These are phyloP conservation scores for Trachymyrmex septentrionalis DNA, from an alignment of 1,140 invertebrate genomes.

Conservation along the genomic window DNA sequence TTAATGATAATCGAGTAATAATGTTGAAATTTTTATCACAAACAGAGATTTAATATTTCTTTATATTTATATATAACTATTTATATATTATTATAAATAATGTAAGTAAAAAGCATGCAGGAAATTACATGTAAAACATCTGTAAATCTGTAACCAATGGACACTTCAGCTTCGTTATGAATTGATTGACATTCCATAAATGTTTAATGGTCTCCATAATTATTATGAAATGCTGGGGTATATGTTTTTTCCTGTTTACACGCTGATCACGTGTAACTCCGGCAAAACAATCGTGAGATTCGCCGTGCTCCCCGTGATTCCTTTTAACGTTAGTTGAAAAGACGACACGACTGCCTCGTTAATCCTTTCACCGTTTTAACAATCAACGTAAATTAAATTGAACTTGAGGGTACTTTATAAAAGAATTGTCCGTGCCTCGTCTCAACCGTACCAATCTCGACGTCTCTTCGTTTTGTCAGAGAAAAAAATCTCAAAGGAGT, in stretches of 20 bases:
- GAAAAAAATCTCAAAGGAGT: too few relatives aligned
- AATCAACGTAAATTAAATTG: background rate
- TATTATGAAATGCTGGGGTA: background rate
- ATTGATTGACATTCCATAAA: constrained; percentile 78
- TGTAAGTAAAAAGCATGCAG: constrained; percentile 27
- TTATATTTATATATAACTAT: background rate
- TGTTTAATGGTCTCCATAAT: constrained; percentile 77
- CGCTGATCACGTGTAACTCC: background rate
- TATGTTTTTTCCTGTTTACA: background rate
- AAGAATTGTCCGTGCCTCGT: background rate
- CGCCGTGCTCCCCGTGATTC: background rate
- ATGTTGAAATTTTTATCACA: constrained; percentile 52
- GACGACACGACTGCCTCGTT: background rate
- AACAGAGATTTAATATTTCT: background rate
- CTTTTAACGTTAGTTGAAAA: background rate
- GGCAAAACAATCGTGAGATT: background rate
- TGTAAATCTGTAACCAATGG: constrained; percentile 61
- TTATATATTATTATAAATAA: background rate
- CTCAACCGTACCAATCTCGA: constrained; percentile 25
- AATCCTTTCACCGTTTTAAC: background rate
- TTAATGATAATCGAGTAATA: constrained; percentile 29
- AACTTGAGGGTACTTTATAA: background rate
- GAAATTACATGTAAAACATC: constrained; percentile 79
- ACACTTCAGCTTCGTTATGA: constrained; percentile 69
- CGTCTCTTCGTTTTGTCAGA: too few relatives aligned